phyloP scores from a whole-genome alignment of 2,888 invertebrate genomes.

The Branchipolynoe longqiensis region DNA sequence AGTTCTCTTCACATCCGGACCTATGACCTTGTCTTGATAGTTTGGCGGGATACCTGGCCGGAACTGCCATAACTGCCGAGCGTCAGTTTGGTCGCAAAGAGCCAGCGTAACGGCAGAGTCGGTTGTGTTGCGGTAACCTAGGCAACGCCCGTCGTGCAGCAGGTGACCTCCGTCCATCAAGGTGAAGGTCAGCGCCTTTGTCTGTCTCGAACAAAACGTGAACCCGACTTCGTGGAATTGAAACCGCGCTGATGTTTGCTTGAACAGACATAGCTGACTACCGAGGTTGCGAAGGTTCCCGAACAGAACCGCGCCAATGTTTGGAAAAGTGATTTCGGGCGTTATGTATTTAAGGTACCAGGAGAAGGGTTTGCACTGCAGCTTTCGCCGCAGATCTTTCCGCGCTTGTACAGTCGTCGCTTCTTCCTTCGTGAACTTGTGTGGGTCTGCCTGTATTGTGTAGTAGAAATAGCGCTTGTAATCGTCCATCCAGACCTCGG shows the following conservation, averaged over 20 bases:
- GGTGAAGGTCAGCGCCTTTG: not conserved
- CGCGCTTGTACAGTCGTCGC: not conserved
- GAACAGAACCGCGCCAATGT: conserved; percentile 22
- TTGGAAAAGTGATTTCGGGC: conserved; percentile 32
- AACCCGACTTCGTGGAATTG: conserved; percentile 31
- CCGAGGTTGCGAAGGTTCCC: conserved; percentile 40
- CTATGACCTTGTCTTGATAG: not conserved
- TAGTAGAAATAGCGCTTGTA: conserved; percentile 93
- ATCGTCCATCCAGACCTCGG: conserved; percentile 87
- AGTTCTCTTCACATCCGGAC: conserved; percentile 26
- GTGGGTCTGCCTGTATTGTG: conserved; percentile 83
- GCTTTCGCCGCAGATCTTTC: conserved; percentile 14
- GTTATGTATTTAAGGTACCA: conserved; percentile 36
- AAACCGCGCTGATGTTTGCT: not conserved
- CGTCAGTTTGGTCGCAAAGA: conserved; percentile 20
- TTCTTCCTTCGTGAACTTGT: conserved; percentile 43
- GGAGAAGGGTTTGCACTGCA: conserved; percentile 48
- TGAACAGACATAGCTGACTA: conserved; percentile 13
- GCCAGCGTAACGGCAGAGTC: conserved; percentile 32
- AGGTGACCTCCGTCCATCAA: conserved; percentile 20
- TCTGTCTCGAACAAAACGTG: conserved; percentile 27
- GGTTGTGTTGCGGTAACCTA: conserved; percentile 14
- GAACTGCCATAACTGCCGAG: conserved; percentile 6
- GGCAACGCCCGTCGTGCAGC: not conserved
- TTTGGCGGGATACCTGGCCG: not conserved